These are phyloP conservation scores for Thinocorus orbignyianus DNA, from an alignment of 2,113 vertebrate genomes.

Conservation along the genomic window DNA sequence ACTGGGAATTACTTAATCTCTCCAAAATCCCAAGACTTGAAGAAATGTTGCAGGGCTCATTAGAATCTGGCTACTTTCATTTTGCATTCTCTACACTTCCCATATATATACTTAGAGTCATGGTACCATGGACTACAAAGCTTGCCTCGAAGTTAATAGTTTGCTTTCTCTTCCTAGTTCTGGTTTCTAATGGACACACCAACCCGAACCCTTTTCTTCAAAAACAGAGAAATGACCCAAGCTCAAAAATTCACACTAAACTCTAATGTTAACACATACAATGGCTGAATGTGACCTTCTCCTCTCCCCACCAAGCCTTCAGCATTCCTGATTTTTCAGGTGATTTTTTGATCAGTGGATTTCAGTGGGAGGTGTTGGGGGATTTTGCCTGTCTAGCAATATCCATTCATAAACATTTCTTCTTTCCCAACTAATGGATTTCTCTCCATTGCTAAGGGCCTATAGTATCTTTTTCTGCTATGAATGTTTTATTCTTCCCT, in stretches of 20 bases:
- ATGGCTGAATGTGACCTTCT: not conserved
- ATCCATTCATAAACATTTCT: not conserved
- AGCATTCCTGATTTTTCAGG: not conserved
- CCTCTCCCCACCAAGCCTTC: not conserved
- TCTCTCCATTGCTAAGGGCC: not conserved
- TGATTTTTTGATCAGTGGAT: not conserved
- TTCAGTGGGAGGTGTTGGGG: accelerated
- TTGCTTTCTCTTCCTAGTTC: not conserved
- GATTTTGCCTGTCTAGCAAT: not conserved
- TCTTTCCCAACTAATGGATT: not conserved
- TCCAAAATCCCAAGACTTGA: not conserved
- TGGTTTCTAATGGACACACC: not conserved
- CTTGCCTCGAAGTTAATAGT: not conserved
- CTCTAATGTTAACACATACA: not conserved
- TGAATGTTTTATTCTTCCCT: not conserved
- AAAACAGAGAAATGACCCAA: not conserved
- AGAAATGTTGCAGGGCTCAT: not conserved
- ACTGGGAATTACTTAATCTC: not conserved
- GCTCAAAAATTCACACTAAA: not conserved
- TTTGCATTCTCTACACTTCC: not conserved
- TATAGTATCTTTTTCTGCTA: not conserved
- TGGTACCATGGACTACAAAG: not conserved
- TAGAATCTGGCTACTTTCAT: not conserved
- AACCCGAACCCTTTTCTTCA: not conserved
- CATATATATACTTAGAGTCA: not conserved